phyloP scores from a whole-genome alignment of 2,113 vertebrate species.

The Urocolius indicus region DNA sequence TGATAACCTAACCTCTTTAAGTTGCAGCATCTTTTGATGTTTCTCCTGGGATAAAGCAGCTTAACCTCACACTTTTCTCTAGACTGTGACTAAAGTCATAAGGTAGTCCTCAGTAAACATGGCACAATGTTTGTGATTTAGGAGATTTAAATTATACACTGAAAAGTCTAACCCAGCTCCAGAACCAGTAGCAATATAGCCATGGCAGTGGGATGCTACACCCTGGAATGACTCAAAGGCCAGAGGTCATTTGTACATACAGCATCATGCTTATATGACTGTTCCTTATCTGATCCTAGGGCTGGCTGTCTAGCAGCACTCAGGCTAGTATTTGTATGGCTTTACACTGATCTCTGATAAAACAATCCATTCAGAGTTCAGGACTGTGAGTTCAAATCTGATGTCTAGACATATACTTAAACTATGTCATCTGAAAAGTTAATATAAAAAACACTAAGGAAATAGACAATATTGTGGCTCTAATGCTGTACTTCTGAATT shows the following conservation, averaged over 20 bases:
- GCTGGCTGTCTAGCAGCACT: neutral
- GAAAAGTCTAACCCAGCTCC: neutral
- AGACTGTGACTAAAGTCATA: neutral
- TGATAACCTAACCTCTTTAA: neutral
- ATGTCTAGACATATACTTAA: neutral
- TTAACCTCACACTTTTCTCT: neutral
- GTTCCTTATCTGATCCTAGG: neutral
- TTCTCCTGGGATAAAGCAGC: neutral
- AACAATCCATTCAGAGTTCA: neutral
- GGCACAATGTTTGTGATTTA: neutral
- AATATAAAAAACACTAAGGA: neutral
- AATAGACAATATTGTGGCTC: neutral
- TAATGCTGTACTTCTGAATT: neutral
- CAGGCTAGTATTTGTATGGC: neutral
- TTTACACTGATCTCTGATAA: neutral
- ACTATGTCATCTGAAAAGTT: neutral
- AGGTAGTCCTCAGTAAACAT: neutral
- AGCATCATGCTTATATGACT: fast-evolving
- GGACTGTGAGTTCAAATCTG: neutral
- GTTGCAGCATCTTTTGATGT: neutral
- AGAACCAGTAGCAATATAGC: neutral
- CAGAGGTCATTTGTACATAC: fast-evolving
- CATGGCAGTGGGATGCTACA: neutral
- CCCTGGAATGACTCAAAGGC: neutral
- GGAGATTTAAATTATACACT: neutral